Evolutionary conservation across 2,113 vertebrate species (phyloP).

Genomic region (Zosterops pallidus): DNA sequence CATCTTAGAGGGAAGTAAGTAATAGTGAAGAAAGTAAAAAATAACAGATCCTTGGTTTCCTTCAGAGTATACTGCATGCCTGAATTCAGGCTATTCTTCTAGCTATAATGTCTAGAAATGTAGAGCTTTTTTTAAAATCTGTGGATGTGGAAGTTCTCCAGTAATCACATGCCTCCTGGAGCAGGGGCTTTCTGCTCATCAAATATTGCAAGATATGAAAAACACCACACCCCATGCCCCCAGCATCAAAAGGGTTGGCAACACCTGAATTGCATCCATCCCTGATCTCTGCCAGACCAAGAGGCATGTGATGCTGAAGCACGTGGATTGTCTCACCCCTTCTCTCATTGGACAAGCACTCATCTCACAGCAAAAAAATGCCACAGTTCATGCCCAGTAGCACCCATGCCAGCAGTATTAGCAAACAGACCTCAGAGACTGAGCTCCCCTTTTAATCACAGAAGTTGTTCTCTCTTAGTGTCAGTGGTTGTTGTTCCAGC

Average conservation of each 20-base stretch:
- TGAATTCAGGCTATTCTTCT: background rate
- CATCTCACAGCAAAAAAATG: background rate
- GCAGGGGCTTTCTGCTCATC: background rate
- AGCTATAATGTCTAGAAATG: background rate
- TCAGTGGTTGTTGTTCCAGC: background rate
- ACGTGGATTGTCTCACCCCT: background rate
- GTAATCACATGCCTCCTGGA: background rate
- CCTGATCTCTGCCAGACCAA: background rate
- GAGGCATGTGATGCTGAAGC: background rate
- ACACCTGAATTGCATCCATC: background rate
- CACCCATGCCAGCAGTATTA: conserved; percentile 30
- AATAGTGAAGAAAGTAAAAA: background rate
- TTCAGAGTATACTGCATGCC: background rate
- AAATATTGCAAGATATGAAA: background rate
- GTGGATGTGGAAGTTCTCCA: background rate
- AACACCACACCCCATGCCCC: background rate
- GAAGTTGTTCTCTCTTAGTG: background rate
- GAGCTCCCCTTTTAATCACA: background rate
- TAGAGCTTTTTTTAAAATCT: background rate
- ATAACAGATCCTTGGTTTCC: background rate
- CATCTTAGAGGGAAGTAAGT: background rate
- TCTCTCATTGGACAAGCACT: conserved; percentile 15
- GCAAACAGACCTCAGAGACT: background rate
- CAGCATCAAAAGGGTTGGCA: background rate
- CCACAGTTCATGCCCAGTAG: background rate